Conservation (phyloP, 2,113 vertebrate genomes). For the Petaurus breviceps region DNA sequence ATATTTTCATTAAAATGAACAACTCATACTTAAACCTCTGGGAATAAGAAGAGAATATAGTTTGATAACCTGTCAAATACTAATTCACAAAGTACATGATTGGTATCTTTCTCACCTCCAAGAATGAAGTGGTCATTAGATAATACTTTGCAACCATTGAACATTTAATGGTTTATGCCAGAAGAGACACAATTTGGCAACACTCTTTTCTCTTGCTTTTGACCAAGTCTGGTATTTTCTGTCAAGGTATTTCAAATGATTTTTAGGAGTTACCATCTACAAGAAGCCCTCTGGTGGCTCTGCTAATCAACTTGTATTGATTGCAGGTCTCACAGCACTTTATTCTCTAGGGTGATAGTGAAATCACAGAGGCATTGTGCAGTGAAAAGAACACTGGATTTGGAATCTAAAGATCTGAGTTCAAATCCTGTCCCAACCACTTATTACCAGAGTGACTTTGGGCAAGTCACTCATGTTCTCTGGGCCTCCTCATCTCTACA, state of each 20-base stretch:
- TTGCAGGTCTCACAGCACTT: too few relatives aligned
- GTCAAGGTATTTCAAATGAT: not conserved
- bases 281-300: too few relatives aligned
- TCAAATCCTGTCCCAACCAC: not conserved
- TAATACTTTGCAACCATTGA: not conserved
- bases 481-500: not conserved
- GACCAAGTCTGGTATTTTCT: not conserved
- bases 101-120: not conserved
- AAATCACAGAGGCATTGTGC: not conserved
- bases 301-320: too few relatives aligned
- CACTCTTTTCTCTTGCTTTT: not conserved
- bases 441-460: not conserved
- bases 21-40: not conserved
- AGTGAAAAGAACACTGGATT: not conserved
- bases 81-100: not conserved
- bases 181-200: not conserved
- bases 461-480: not conserved
- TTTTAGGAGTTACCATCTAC: too few relatives aligned
- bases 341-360: too few relatives aligned
- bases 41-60: not conserved
- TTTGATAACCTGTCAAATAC: not conserved
- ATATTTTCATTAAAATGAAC: too few relatives aligned
- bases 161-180: not conserved
- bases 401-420: too few relatives aligned
- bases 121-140: not conserved